phyloP scores from a whole-genome alignment of 2,888 invertebrate species.

The Boloria selene region DNA sequence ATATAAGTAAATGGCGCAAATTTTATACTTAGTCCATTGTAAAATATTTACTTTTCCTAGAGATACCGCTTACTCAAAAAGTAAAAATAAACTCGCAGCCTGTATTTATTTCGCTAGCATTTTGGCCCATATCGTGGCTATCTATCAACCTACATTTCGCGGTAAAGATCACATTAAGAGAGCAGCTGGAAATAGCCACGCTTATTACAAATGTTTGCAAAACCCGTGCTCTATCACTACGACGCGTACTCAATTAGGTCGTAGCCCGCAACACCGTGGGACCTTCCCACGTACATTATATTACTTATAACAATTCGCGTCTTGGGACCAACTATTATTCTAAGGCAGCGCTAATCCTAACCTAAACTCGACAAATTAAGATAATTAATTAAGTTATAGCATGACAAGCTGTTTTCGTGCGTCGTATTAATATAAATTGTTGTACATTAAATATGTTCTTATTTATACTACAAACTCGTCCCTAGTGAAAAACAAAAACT shows the following conservation, averaged over 20 bases:
- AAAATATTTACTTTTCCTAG: too few relatives aligned
- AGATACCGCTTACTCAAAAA: too few relatives aligned
- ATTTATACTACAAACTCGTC: too few relatives aligned
- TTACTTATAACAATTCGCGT: conserved; percentile 56
- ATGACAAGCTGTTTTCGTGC: conserved; percentile 2
- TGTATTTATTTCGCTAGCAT: neutral
- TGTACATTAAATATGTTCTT: too few relatives aligned
- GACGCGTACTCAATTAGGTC: conserved; percentile 63
- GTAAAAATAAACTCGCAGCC: neutral
- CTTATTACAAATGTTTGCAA: conserved; percentile 34
- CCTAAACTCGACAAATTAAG: conserved; percentile 44
- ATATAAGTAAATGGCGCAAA: too few relatives aligned
- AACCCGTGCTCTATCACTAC: conserved; percentile 41
- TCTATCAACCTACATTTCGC: conserved; percentile 14
- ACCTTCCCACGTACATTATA: conserved; percentile 70
- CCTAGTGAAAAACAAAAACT: too few relatives aligned
- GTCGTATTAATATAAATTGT: neutral
- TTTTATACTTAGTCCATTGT: too few relatives aligned
- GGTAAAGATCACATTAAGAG: conserved; percentile 23
- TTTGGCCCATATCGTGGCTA: neutral
- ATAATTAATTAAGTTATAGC: conserved; percentile 33
- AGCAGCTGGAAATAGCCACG: conserved; percentile 18
- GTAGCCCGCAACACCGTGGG: conserved; percentile 62
- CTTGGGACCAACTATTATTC: conserved; percentile 33
- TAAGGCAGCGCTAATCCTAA: conserved; percentile 49